These are phyloP conservation scores for Ecdyonurus torrentis DNA, from an alignment of 2,888 invertebrate genomes.

Conservation along the genomic window DNA sequence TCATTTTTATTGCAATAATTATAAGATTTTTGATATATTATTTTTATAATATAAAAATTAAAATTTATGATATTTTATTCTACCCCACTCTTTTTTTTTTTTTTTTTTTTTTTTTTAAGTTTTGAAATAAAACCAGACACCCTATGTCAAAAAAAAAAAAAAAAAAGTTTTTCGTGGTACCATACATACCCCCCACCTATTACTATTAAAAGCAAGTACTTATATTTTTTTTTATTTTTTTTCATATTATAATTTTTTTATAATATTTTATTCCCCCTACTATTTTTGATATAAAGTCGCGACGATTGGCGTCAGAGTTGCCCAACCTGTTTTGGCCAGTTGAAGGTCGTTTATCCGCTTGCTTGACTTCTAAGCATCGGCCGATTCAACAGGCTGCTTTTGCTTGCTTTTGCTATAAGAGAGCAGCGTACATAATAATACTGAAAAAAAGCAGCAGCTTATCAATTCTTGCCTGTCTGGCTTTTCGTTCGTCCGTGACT, in stretches of 20 bases:
- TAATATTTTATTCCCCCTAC: too few species aligned
- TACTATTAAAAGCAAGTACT: too few species aligned
- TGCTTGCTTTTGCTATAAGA: too few species aligned
- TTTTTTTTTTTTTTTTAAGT: background rate
- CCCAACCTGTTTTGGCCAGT: conserved; percentile 2
- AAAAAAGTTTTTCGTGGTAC: background rate
- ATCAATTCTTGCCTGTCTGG: background rate
- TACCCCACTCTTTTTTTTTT: background rate
- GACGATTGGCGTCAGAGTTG: background rate
- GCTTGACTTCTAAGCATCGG: background rate
- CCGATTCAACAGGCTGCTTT: background rate
- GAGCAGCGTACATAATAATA: too few species aligned
- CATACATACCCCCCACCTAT: background rate
- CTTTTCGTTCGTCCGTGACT: background rate
- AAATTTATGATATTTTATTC: background rate
- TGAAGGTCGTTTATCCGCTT: conserved; percentile 2
- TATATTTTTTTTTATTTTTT: too few species aligned
- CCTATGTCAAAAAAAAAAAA: background rate
- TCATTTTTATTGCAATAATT: background rate
- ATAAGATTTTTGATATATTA: background rate
- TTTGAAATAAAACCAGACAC: background rate
- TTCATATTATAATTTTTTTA: too few species aligned
- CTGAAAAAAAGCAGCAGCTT: too few species aligned
- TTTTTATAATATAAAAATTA: too few species aligned
- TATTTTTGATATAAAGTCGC: background rate